Evolutionary conservation across 2,888 invertebrate genomes (phyloP), one percentile per base, ranked within the genome.

Genomic region (Thereva nobilitata): DNA sequence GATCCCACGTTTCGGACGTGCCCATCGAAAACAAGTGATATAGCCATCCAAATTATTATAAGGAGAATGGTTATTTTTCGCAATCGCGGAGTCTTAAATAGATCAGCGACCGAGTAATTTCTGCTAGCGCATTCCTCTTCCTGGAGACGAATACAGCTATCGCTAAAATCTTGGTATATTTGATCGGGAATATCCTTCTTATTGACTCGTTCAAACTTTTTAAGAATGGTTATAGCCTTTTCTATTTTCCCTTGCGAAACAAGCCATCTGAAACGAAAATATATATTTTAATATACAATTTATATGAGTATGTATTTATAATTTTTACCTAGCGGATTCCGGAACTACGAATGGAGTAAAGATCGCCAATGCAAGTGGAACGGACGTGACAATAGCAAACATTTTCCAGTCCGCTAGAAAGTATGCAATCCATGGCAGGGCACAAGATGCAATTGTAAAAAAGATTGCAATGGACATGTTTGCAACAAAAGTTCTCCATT

Each of bases 391-490:
- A 64, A 93, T 80, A n/a, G 90, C 87, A 67, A 92, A 86, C 70
- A 85, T 81, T 73, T 89, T 85, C 95, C 95, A 95, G 75, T 94
- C 87, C 4, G 87, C 88, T 10, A 93, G 81, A 80, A 83, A 90
- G 71, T 90, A 86, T 0, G 94, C 93, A 47, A 94, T 88, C 93
- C 93, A 93, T 0, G 94, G 94, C 61, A 95, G 77, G 5, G 89
- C 75, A 5, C 90, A 89, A 0, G 93, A 87, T 1, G 92, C 93
- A 55, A 89, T 81, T 0, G 93, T 93, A 83, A 93, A 93, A 84
- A 93, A 93, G 47, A 93, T 82, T 0, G 93, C 93, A 56, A 94
- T 93, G 0, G 93, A 93, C 90, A 94, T 92, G 78, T 94, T 94
- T 34, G 93, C 93, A 0, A 94, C 93, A 76, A 93, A 91, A 0